Percentiles rank a stretch among this genome's conserved stretches.
phyloP scores from a whole-genome alignment of 2,113 vertebrate species.

The Aplodontia rufa region DNA sequence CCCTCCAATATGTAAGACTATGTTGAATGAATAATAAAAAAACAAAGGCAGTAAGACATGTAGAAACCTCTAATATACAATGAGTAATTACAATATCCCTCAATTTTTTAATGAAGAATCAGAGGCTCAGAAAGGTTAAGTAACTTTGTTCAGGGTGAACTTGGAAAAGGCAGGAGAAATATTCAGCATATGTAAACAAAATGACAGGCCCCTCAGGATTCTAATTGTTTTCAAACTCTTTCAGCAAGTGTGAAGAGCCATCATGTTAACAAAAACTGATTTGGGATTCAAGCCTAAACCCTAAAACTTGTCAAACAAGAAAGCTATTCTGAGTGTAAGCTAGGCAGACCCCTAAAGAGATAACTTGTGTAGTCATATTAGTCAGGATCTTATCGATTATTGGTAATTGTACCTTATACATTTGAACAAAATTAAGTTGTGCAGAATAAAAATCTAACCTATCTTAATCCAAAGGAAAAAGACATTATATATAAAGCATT shows the following conservation, averaged over 20 bases:
- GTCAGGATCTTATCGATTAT: background rate
- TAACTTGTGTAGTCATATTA: background rate
- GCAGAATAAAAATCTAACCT: background rate
- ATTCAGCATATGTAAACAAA: background rate
- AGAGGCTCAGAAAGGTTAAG: background rate
- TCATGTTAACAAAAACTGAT: background rate
- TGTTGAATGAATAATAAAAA: no score
- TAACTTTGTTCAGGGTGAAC: background rate
- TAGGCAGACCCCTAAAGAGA: background rate
- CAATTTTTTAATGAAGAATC: background rate
- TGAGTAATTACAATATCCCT: background rate
- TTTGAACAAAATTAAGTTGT: background rate
- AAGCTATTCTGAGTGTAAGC: background rate
- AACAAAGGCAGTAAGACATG: background rate
- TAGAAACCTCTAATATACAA: background rate
- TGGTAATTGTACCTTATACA: background rate
- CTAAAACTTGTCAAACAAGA: background rate
- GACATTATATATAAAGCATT: background rate
- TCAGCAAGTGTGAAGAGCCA: background rate
- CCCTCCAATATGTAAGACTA: no score
- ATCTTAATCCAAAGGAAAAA: background rate
- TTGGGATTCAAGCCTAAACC: background rate
- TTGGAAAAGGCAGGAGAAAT: background rate
- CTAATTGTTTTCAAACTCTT: no score
- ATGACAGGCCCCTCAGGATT: no score